These are phyloP conservation scores for Papilio helenus DNA, from an alignment of 1,140 invertebrate species.

Conservation along the genomic window DNA sequence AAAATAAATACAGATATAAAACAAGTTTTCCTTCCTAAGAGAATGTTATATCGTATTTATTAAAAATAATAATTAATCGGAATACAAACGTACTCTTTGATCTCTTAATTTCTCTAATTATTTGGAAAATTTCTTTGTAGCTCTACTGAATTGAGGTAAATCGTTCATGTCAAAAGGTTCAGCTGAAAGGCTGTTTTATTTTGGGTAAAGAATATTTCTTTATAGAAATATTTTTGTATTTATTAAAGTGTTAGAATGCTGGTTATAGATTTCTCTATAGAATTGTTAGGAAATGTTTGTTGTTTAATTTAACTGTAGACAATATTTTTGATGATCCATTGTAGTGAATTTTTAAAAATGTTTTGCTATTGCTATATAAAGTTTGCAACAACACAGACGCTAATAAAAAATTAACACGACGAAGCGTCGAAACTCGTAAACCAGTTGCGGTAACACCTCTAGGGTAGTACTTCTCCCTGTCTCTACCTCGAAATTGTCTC, in stretches of 20 bases:
- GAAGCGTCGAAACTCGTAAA: conserved; percentile 4
- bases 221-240: not conserved
- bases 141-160: not conserved
- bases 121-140: conserved; percentile 10
- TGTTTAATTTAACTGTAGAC: no score
- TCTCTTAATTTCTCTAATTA: not conserved
- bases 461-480: not conserved
- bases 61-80: no score
- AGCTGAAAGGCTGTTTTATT: not conserved
- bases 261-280: no score
- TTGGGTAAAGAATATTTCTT: not conserved
- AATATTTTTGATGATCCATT: not conserved
- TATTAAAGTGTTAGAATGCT: no score
- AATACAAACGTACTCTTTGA: not conserved
- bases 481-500: not conserved
- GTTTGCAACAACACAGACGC: not conserved
- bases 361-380: not conserved
- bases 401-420: not conserved
- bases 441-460: not conserved
- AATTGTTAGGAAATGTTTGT: no score
- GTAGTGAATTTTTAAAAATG: not conserved
- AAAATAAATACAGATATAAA: no score
- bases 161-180: not conserved
- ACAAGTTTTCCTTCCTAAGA: no score
- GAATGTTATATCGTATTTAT: no score